phyloP scores from a whole-genome alignment of 2,113 vertebrate species.

The Apaloderma vittatum region DNA sequence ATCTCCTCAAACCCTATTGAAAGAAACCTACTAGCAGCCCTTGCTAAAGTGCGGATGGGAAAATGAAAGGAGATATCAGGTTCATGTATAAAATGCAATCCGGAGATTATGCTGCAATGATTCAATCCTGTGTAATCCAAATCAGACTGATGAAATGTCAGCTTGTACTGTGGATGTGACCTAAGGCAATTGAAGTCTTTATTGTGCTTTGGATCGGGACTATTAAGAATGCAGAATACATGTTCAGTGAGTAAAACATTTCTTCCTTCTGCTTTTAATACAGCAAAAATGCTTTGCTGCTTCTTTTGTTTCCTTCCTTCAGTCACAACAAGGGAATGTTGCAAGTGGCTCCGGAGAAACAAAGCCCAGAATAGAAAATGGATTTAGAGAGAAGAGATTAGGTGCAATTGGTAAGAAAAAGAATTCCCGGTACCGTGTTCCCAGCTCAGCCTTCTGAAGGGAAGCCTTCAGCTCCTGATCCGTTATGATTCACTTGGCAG shows the following conservation, averaged over 20 bases:
- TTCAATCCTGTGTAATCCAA: background rate
- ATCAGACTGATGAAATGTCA: background rate
- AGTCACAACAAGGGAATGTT: slow-evolving; percentile 29
- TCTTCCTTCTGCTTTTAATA: slow-evolving; percentile 12
- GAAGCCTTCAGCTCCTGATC: slow-evolving; percentile 10
- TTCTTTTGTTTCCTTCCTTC: slow-evolving; percentile 44
- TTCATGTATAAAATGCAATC: background rate
- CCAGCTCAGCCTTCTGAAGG: slow-evolving; percentile 4
- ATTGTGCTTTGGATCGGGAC: background rate
- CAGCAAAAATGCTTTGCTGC: background rate
- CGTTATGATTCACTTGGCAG: background rate
- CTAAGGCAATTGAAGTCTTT: background rate
- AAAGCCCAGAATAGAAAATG: slow-evolving; percentile 24
- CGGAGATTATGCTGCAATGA: background rate
- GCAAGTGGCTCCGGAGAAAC: slow-evolving; percentile 40
- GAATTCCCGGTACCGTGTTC: background rate
- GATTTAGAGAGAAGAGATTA: slow-evolving; percentile 38
- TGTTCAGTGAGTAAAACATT: background rate
- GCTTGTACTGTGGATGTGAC: background rate
- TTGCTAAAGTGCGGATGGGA: background rate
- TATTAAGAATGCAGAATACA: background rate
- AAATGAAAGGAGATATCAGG: background rate
- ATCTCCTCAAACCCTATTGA: background rate
- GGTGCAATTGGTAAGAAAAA: slow-evolving; percentile 26
- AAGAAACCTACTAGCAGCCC: background rate